phyloP scores from a whole-genome alignment of 2,888 invertebrate species.

The Plebejus argus region DNA sequence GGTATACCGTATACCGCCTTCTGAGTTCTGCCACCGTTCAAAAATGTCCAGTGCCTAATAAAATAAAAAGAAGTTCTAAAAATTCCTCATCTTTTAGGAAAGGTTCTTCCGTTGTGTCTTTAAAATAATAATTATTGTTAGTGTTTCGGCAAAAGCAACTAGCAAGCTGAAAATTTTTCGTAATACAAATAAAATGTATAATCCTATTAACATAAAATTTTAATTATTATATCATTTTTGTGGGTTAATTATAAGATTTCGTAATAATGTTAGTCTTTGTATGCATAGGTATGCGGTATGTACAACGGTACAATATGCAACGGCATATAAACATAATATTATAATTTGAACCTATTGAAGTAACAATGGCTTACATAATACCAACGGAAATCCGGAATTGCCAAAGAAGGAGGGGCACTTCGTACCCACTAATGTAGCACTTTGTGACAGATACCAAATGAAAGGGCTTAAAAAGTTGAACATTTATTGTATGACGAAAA shows the following conservation, averaged over 20 bases:
- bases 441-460: too few relatives aligned
- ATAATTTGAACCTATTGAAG: background rate
- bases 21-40: too few relatives aligned
- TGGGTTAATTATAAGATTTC: slow-evolving; percentile 5
- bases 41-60: background rate
- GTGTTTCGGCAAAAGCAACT: background rate
- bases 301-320: too few relatives aligned
- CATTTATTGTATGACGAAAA: too few relatives aligned
- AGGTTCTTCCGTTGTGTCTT: background rate
- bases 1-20: too few relatives aligned
- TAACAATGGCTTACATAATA: slow-evolving; percentile 10
- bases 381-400: slow-evolving; percentile 15
- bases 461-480: too few relatives aligned
- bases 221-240: background rate
- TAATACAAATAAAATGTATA: background rate
- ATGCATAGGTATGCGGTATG: background rate
- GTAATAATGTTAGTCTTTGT: background rate
- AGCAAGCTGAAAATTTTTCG: too few relatives aligned
- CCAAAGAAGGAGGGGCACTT: too few relatives aligned
- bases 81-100: background rate
- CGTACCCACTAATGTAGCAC: too few relatives aligned
- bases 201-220: background rate
- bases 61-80: background rate
- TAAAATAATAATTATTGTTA: background rate
- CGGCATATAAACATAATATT: background rate